phyloP scores from a whole-genome alignment of 1,140 invertebrate genomes.

The Phenacoccus solenopsis region DNA sequence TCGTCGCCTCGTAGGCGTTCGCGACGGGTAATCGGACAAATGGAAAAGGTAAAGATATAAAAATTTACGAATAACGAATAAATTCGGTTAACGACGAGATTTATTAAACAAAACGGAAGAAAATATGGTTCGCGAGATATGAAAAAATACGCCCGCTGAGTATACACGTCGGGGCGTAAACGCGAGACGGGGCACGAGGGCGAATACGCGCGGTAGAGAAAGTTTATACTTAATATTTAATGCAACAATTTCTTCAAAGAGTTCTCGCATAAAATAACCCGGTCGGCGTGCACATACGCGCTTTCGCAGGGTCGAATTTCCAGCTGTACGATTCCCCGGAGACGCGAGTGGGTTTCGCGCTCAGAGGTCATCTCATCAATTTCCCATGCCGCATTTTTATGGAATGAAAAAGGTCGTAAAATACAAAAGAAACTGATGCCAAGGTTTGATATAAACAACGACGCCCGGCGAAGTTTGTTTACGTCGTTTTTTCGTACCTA shows the following conservation, averaged over 20 bases:
- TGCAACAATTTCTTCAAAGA: neutral
- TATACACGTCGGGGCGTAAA: neutral
- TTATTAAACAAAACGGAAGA: neutral
- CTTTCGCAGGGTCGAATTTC: neutral
- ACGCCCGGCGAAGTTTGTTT: neutral
- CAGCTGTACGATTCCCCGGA: neutral
- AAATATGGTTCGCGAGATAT: neutral
- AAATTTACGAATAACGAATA: neutral
- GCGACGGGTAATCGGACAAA: neutral
- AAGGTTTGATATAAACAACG: neutral
- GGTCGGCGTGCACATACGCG: neutral
- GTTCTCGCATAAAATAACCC: neutral
- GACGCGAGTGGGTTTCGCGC: neutral
- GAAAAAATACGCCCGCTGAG: neutral
- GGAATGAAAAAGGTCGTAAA: slow-evolving; percentile 1
- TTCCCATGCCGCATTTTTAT: slow-evolving; percentile 1
- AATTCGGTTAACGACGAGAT: neutral
- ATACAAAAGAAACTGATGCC: neutral
- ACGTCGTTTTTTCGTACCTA: neutral
- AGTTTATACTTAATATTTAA: slow-evolving; percentile 4
- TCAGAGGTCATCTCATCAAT: neutral
- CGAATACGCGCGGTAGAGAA: neutral
- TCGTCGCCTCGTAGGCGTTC: neutral
- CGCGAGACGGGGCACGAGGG: neutral
- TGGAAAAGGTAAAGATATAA: neutral